These are phyloP conservation scores for Ariopsis seemanni DNA, from an alignment of 2,113 vertebrate genomes.

Conservation along the genomic window DNA sequence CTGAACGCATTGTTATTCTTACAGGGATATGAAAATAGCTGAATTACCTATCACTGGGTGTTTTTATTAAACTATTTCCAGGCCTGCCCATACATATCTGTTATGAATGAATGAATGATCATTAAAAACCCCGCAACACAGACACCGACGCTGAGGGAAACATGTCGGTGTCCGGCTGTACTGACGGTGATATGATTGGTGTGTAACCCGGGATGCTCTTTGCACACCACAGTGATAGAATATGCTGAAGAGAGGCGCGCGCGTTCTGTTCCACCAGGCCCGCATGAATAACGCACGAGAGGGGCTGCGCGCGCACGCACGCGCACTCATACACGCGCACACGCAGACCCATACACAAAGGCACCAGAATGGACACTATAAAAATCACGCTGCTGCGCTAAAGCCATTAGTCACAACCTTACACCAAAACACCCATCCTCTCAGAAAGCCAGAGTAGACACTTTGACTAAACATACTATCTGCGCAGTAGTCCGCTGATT, in stretches of 20 bases:
- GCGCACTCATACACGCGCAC: too few relatives aligned
- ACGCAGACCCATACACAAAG: constrained; percentile 64
- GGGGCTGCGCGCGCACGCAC: constrained; percentile 55
- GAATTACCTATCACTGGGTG: not conserved
- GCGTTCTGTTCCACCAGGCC: constrained; percentile 66
- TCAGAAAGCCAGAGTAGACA: not conserved
- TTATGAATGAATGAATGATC: not conserved
- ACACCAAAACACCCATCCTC: not conserved
- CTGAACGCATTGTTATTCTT: not conserved
- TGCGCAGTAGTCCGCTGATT: constrained; percentile 52
- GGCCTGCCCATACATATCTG: not conserved
- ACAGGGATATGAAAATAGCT: too few relatives aligned
- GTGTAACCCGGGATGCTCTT: not conserved
- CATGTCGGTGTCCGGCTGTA: not conserved
- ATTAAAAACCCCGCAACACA: not conserved
- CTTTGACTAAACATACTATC: constrained; percentile 35
- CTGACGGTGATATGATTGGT: not conserved
- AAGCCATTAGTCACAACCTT: constrained; percentile 30
- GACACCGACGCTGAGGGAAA: not conserved
- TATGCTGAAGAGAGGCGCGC: constrained; percentile 71
- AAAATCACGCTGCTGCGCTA: constrained; percentile 57
- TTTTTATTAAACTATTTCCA: not conserved
- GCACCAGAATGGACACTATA: constrained; percentile 55
- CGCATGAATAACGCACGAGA: constrained; percentile 77
- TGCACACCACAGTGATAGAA: constrained; percentile 39